Percentiles rank a stretch among this genome's conserved stretches.
phyloP scores from a whole-genome alignment of 2,113 vertebrate species.

The Dipodomys spectabilis region DNA sequence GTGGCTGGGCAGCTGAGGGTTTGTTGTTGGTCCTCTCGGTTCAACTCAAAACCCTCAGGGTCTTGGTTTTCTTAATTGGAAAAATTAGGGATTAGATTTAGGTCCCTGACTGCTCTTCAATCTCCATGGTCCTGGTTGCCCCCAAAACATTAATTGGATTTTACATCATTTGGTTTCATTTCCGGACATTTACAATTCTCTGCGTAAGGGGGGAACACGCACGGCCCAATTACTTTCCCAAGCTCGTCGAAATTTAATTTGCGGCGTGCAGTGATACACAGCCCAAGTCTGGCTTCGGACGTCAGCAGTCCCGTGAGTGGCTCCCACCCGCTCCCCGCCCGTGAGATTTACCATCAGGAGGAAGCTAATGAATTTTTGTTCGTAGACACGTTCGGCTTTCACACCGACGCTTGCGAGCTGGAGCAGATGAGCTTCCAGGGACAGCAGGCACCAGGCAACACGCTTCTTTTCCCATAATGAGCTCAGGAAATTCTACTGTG shows the following conservation, averaged over 20 bases:
- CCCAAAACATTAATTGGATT: conserved; percentile 72
- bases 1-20: background rate
- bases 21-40: background rate
- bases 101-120: conserved; percentile 16
- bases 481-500: conserved; percentile 61
- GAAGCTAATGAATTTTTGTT: conserved; percentile 59
- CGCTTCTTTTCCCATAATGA: conserved; percentile 56
- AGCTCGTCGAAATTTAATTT: conserved; percentile 81
- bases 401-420: background rate
- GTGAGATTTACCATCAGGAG: conserved; percentile 52
- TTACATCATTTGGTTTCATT: conserved; percentile 78
- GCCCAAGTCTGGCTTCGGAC: conserved; percentile 54
- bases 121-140: conserved; percentile 22
- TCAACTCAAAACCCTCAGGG: background rate
- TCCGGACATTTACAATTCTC: conserved; percentile 78
- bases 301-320: conserved; percentile 49
- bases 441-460: conserved; percentile 46
- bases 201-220: conserved; percentile 70
- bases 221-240: conserved; percentile 77
- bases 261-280: conserved; percentile 52
- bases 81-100: conserved; percentile 45
- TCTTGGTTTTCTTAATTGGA: background rate
- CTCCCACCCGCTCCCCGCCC: conserved; percentile 19
- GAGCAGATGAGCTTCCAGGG: conserved; percentile 41
- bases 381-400: conserved; percentile 66